A percentile compares a stretch with the other conserved stretches of the same genome.
Evolutionary conservation across 2,797 vertebrate species (phyloP).

Genomic region (Anniella stebbinsi): DNA sequence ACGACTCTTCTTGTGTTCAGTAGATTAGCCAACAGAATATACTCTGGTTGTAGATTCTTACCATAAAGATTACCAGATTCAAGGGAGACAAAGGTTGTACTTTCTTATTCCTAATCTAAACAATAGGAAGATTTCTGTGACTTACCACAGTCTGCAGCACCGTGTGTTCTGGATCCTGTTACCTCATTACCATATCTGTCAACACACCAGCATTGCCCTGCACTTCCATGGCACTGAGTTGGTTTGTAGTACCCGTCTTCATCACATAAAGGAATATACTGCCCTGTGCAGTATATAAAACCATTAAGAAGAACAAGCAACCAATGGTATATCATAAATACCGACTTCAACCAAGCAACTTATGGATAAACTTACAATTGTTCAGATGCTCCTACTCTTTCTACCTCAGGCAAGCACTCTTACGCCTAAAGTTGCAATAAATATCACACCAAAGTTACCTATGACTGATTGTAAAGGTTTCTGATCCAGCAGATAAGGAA

Average conservation of each 20-base stretch:
- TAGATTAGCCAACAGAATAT: background rate
- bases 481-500: background rate
- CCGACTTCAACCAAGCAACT: background rate
- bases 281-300: constrained; percentile 68
- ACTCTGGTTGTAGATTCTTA: background rate
- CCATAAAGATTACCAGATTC: background rate
- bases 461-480: background rate
- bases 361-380: background rate
- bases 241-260: constrained; percentile 87
- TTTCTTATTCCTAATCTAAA: background rate
- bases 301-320: background rate
- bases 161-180: constrained; percentile 81
- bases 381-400: background rate
- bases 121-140: background rate
- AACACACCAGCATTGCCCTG: constrained; percentile 89
- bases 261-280: constrained; percentile 85
- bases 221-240: constrained; percentile 83
- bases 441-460: background rate
- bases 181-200: constrained; percentile 88
- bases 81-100: too few relatives aligned
- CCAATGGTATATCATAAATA: background rate
- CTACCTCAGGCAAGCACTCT: background rate
- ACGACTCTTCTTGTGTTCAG: background rate
- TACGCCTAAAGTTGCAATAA: background rate
- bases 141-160: constrained; percentile 83